Conservation (phyloP, 2,113 vertebrate species). For the Vidua chalybeata region DNA sequence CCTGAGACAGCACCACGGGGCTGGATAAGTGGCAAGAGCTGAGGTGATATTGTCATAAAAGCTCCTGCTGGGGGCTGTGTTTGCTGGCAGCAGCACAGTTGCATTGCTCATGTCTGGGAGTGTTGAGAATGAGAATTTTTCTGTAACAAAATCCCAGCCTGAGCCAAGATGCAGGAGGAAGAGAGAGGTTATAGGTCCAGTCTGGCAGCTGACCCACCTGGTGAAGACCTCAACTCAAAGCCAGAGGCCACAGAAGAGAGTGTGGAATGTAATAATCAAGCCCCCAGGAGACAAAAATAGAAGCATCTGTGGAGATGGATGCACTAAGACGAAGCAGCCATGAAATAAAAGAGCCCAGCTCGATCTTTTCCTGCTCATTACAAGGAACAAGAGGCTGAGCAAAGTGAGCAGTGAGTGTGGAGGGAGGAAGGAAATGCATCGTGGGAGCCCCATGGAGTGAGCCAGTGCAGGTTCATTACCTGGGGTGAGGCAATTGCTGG, state of each 20-base stretch:
- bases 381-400: background rate
- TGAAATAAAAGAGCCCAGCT: background rate
- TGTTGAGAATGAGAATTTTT: conserved; percentile 21
- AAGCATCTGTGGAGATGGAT: background rate
- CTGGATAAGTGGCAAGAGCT: background rate
- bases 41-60: conserved; percentile 3
- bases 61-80: background rate
- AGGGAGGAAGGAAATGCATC: background rate
- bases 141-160: background rate
- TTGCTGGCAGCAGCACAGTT: conserved; percentile 3
- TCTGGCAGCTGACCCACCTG: background rate
- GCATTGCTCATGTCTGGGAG: conserved; percentile 46
- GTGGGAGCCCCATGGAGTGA: accelerated
- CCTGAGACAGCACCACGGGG: background rate
- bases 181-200: background rate
- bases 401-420: background rate
- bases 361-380: background rate
- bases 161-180: background rate
- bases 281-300: accelerated
- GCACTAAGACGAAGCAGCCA: background rate
- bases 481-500: background rate
- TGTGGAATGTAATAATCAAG: background rate
- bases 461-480: background rate
- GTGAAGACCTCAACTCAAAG: background rate
- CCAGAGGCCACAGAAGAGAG: background rate